Percentiles rank a stretch among this genome's conserved stretches.
phyloP scores from a whole-genome alignment of 2,888 invertebrate genomes.

The Abscondita cerata region DNA sequence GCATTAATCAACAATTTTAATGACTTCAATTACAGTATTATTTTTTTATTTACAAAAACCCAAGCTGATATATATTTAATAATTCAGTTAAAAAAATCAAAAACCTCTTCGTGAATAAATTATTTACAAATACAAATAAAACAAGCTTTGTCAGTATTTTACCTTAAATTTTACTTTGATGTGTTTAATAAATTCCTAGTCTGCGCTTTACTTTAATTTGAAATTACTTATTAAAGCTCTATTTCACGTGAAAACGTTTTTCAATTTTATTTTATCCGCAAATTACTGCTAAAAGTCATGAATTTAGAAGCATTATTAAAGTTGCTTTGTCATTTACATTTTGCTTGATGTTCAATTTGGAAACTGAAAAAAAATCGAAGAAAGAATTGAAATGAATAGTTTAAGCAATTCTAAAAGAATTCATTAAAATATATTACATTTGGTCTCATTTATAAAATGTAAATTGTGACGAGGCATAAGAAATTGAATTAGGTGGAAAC shows the following conservation, averaged over 20 bases:
- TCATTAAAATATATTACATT: background rate
- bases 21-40: too few species aligned
- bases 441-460: background rate
- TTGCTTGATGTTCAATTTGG: background rate
- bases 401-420: background rate
- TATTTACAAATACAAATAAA: too few species aligned
- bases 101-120: too few species aligned
- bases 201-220: background rate
- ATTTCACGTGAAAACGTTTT: background rate
- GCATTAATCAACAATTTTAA: too few species aligned
- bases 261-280: slow-evolving; percentile 1
- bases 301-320: background rate
- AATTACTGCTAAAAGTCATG: background rate
- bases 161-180: too few species aligned
- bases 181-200: too few species aligned
- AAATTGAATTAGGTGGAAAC: too few species aligned
- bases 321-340: slow-evolving; percentile 1
- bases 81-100: too few species aligned
- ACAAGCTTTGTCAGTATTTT: too few species aligned
- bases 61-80: too few species aligned
- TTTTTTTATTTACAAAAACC: too few species aligned
- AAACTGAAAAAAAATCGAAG: background rate
- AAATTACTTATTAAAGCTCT: background rate
- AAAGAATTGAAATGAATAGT: background rate
- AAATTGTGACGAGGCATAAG: too few species aligned